Evolutionary conservation across 2,888 invertebrate species (phyloP).

Genomic region (Pammene aurita): DNA sequence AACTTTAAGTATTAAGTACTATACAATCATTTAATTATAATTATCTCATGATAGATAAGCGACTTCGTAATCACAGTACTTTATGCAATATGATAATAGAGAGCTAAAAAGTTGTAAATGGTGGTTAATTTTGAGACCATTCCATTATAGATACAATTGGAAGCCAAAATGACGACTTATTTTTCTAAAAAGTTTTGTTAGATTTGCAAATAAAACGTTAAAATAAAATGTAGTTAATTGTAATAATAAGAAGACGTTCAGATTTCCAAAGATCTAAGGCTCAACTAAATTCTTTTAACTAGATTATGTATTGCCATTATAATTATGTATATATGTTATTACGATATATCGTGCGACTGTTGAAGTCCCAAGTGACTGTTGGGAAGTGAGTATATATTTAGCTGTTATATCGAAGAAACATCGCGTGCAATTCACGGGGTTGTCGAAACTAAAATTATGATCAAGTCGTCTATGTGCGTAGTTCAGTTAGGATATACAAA

Average conservation of each 20-base stretch:
- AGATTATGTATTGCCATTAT: slow-evolving; percentile 62
- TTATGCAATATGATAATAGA: slow-evolving; percentile 56
- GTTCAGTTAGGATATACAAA: slow-evolving; percentile 36
- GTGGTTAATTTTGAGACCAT: slow-evolving; percentile 80
- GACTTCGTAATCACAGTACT: slow-evolving; percentile 54
- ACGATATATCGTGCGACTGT: slow-evolving; percentile 46
- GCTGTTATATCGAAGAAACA: slow-evolving; percentile 39
- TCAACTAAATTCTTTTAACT: slow-evolving; percentile 76
- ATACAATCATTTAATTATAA: slow-evolving; percentile 36
- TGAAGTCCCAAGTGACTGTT: slow-evolving; percentile 40
- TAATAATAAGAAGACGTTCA: slow-evolving; percentile 69
- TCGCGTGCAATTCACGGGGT: slow-evolving; percentile 36
- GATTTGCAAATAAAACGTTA: slow-evolving; percentile 75
- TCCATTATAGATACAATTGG: slow-evolving; percentile 78
- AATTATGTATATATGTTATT: slow-evolving; percentile 47
- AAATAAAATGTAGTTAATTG: slow-evolving; percentile 69
- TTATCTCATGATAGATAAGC: slow-evolving; percentile 46
- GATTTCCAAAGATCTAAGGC: slow-evolving; percentile 81
- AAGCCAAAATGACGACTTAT: slow-evolving; percentile 83
- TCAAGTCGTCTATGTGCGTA: slow-evolving; percentile 33
- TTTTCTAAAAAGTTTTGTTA: slow-evolving; percentile 82
- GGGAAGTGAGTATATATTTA: slow-evolving; percentile 35
- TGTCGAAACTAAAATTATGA: slow-evolving; percentile 29
- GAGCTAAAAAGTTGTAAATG: slow-evolving; percentile 57
- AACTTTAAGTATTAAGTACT: slow-evolving; percentile 50